phyloP scores from a whole-genome alignment of 2,888 invertebrate species.

The Drosophila histrio region DNA sequence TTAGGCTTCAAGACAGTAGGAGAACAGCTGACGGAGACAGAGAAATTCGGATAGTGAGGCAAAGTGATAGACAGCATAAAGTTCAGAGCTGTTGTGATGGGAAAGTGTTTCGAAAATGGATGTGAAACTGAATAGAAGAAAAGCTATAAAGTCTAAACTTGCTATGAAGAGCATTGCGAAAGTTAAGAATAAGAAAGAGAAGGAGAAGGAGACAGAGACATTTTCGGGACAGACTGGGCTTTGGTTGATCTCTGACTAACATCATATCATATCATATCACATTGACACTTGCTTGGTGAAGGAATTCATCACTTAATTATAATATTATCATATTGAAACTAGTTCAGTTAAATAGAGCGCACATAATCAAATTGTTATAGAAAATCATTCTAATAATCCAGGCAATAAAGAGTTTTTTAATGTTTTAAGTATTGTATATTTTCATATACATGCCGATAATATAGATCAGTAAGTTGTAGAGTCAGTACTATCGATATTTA shows the following conservation, averaged over 20 bases:
- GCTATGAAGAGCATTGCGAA: neutral
- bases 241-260: neutral
- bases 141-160: constrained; percentile 12
- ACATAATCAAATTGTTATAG: too few relatives aligned
- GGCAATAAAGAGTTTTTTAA: too few relatives aligned
- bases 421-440: too few relatives aligned
- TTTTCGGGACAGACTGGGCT: neutral
- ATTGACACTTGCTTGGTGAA: too few relatives aligned
- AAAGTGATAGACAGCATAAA: neutral
- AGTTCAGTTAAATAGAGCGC: too few relatives aligned
- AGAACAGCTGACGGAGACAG: neutral
- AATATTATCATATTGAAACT: too few relatives aligned
- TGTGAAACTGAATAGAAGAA: neutral
- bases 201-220: neutral
- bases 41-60: neutral
- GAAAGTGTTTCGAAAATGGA: neutral
- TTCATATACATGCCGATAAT: too few relatives aligned
- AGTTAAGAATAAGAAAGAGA: neutral
- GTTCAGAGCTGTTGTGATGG: neutral
- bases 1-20: neutral
- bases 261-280: neutral
- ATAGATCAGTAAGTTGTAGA: neutral
- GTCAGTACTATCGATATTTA: neutral
- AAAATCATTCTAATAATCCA: too few relatives aligned
- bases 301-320: too few relatives aligned